These are phyloP conservation scores for Syndactyla subalaris DNA, from an alignment of 2,797 vertebrate genomes.

Conservation along the genomic window DNA sequence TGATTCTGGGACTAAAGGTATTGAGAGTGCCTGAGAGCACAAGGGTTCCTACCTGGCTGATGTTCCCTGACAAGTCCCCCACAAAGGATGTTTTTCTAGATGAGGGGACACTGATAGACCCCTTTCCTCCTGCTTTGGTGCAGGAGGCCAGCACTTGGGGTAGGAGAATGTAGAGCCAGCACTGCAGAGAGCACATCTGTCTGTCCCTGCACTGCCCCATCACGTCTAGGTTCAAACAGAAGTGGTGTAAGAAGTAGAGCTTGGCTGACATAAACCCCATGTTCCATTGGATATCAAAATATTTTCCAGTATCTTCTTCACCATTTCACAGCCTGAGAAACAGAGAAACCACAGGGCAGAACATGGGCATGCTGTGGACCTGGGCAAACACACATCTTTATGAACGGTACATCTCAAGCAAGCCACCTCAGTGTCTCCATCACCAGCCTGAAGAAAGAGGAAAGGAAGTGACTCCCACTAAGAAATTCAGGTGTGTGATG, in stretches of 20 bases:
- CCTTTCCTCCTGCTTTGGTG: not conserved
- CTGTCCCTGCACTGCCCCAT: not conserved
- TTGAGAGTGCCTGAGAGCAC: not conserved
- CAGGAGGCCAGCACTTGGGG: not conserved
- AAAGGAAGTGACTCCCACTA: not conserved
- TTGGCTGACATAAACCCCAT: not conserved
- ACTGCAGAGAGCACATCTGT: not conserved
- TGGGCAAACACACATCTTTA: no score
- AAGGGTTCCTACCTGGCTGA: not conserved
- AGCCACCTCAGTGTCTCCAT: not conserved
- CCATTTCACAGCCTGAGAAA: not conserved
- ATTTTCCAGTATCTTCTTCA: not conserved
- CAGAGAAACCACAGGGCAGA: not conserved
- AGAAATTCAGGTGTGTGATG: not conserved
- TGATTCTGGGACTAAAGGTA: not conserved
- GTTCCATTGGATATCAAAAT: not conserved
- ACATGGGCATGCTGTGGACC: rapidly evolving
- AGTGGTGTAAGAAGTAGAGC: not conserved
- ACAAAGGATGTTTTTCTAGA: not conserved
- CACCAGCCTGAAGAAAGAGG: not conserved
- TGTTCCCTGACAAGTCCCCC: not conserved
- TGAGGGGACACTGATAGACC: not conserved
- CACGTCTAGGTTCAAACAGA: not conserved
- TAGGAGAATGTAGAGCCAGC: not conserved
- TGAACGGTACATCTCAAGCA: not conserved